Evolutionary conservation across 2,113 vertebrate species (phyloP).

Genomic region (Orycteropus afer): DNA sequence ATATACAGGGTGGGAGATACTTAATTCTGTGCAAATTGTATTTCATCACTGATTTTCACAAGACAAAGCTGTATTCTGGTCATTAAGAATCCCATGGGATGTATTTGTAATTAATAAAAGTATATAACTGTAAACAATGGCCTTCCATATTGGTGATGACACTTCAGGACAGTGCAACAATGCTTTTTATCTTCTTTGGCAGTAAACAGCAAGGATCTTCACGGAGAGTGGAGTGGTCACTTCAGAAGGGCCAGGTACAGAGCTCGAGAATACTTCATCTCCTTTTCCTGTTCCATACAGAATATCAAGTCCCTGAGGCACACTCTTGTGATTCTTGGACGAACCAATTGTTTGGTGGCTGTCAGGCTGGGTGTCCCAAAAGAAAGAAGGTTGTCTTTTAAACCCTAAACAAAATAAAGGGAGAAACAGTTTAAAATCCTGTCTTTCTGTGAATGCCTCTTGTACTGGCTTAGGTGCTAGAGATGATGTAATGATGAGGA

Average conservation of each 20-base stretch:
- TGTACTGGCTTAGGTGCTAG: neutral
- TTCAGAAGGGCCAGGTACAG: constrained; percentile 94
- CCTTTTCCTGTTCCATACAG: constrained; percentile 95
- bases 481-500: neutral
- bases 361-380: constrained; percentile 80
- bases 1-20: constrained; percentile 45
- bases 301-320: constrained; percentile 94
- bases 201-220: constrained; percentile 82
- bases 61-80: constrained; percentile 65
- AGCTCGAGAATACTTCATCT: constrained; percentile 89
- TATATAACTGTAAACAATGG: constrained; percentile 84
- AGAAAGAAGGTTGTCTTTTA: constrained; percentile 78
- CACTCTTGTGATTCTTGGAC: constrained; percentile 90
- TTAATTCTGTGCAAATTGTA: constrained; percentile 54
- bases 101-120: constrained; percentile 78
- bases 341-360: constrained; percentile 83
- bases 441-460: neutral
- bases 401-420: constrained; percentile 75
- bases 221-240: constrained; percentile 73
- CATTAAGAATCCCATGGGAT: constrained; percentile 76
- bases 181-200: constrained; percentile 85
- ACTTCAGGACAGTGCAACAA: constrained; percentile 82
- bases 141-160: constrained; percentile 78
- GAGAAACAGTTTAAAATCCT: constrained; percentile 53
- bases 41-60: constrained; percentile 73